Evolutionary conservation across 1,140 invertebrate genomes (phyloP).

Genomic region (Penaeus indicus): DNA sequence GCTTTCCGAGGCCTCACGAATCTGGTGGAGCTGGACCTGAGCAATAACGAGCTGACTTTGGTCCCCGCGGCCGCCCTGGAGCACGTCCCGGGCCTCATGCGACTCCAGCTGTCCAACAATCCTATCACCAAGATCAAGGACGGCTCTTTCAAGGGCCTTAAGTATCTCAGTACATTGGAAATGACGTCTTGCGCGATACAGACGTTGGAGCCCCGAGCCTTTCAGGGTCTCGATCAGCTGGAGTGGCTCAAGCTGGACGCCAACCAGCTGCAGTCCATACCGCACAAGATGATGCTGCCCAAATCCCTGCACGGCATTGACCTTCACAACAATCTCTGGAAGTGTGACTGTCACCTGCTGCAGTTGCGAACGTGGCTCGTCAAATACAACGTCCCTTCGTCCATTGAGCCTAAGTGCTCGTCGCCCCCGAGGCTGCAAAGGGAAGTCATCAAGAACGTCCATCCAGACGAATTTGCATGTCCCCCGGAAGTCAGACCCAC

Average conservation of each 20-base stretch:
- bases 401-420: conserved; percentile 81
- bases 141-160: conserved; percentile 81
- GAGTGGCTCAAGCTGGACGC: conserved; percentile 85
- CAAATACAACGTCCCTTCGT: conserved; percentile 84
- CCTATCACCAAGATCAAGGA: conserved; percentile 83
- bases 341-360: conserved; percentile 87
- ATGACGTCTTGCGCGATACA: conserved; percentile 85
- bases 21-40: conserved; percentile 88
- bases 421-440: conserved; percentile 71
- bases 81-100: conserved; percentile 80
- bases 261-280: conserved; percentile 80
- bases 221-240: conserved; percentile 82
- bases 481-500: conserved; percentile 81
- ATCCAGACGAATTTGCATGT: conserved; percentile 88
- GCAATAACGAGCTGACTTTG: conserved; percentile 82
- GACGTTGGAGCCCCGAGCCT: conserved; percentile 82
- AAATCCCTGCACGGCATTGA: conserved; percentile 81
- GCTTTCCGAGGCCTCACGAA: conserved; percentile 88
- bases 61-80: conserved; percentile 84
- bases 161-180: conserved; percentile 86
- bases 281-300: conserved; percentile 67
- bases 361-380: conserved; percentile 87
- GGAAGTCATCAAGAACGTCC: conserved; percentile 79
- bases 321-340: conserved; percentile 91
- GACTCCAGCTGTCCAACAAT: conserved; percentile 83